A percentile compares a stretch with the other conserved stretches of the same genome.
Conservation (phyloP, 2,888 invertebrate genomes). For the Xanthostigma xanthostigma region DNA sequence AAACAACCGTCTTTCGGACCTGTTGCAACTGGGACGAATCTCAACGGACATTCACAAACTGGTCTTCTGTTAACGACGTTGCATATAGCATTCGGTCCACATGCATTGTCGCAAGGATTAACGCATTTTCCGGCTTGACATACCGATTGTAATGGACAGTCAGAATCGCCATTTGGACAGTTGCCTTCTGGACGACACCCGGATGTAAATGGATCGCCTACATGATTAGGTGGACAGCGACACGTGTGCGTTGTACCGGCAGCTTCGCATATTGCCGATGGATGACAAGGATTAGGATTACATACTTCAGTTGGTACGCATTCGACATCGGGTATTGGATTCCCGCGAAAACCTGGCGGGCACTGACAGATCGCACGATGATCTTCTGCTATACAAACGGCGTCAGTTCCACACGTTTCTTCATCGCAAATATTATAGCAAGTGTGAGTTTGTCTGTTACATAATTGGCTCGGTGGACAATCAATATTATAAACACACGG, state of each 20-base stretch:
- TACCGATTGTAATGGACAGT: constrained; percentile 60
- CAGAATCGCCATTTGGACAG: constrained; percentile 53
- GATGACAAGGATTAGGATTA: constrained; percentile 65
- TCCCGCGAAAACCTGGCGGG: constrained; percentile 65
- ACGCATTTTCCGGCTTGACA: constrained; percentile 58
- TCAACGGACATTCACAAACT: constrained; percentile 62
- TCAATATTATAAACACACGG: constrained; percentile 79
- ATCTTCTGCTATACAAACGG: constrained; percentile 75
- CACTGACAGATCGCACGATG: constrained; percentile 74
- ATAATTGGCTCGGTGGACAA: constrained; percentile 63
- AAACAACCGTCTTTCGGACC: constrained; percentile 55
- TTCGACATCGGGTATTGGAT: constrained; percentile 71
- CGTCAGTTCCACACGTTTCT: constrained; percentile 72
- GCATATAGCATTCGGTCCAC: constrained; percentile 70
- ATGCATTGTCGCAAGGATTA: constrained; percentile 69
- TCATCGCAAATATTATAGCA: constrained; percentile 70
- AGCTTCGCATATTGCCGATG: constrained; percentile 62
- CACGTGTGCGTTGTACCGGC: constrained; percentile 48
- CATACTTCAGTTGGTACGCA: constrained; percentile 60
- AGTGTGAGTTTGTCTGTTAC: constrained; percentile 67
- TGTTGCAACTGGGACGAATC: constrained; percentile 53
- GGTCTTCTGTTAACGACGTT: constrained; percentile 60
- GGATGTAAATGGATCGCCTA: constrained; percentile 58
- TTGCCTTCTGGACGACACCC: constrained; percentile 69
- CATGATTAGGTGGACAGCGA: constrained; percentile 57